phyloP scores from a whole-genome alignment of 2,888 invertebrate species.

The Patella pellucida region DNA sequence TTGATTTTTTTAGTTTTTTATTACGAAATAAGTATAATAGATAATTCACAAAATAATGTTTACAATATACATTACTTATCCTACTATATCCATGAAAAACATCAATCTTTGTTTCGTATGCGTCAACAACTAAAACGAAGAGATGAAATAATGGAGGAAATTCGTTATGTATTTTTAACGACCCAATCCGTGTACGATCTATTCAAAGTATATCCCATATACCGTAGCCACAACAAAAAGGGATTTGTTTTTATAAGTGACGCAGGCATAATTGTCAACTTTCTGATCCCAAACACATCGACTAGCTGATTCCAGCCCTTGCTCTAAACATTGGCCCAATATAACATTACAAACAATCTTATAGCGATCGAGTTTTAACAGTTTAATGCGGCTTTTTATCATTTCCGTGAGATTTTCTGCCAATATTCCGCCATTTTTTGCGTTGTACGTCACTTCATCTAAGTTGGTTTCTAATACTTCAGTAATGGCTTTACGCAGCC shows the following conservation, averaged over 20 bases:
- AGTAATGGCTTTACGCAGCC: conserved; percentile 46
- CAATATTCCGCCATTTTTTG: conserved; percentile 45
- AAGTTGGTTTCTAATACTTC: conserved; percentile 48
- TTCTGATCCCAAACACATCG: conserved; percentile 54
- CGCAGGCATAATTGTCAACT: conserved; percentile 60
- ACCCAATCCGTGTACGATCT: not conserved
- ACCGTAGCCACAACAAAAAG: conserved; percentile 58
- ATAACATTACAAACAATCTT: conserved; percentile 61
- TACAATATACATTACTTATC: no score
- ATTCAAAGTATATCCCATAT: conserved; percentile 59
- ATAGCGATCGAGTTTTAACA: conserved; percentile 54
- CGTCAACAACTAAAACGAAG: no score
- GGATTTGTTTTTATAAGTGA: conserved; percentile 49
- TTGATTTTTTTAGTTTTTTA: no score
- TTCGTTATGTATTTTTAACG: no score
- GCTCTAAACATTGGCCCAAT: conserved; percentile 57
- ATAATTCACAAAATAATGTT: no score
- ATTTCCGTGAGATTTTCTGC: conserved; percentile 50
- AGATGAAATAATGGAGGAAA: no score
- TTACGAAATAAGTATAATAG: no score
- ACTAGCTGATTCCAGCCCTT: conserved; percentile 57
- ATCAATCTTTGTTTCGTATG: no score
- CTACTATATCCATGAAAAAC: no score
- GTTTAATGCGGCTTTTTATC: conserved; percentile 55
- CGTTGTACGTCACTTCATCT: conserved; percentile 45